Conservation (phyloP, 2,888 invertebrate species). For the Cancer borealis region DNA sequence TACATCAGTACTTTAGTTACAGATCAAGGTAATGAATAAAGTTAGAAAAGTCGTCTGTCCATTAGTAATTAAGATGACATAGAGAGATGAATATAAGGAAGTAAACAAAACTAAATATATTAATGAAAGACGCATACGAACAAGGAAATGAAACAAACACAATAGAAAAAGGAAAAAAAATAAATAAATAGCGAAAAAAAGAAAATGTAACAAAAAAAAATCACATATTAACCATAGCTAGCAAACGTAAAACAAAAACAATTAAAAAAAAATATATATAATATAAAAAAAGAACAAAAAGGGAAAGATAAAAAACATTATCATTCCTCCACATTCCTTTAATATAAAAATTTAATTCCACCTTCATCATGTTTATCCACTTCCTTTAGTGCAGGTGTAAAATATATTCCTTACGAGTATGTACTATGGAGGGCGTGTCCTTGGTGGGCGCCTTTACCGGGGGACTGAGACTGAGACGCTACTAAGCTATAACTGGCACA, state of each 20-base stretch:
- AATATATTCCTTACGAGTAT: neutral
- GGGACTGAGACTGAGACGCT: neutral
- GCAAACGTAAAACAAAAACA: too few species aligned
- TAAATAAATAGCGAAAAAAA: neutral
- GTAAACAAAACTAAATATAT: neutral
- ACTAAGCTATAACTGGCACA: slow-evolving; percentile 16
- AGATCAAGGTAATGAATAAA: neutral
- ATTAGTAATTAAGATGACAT: neutral
- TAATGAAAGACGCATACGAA: neutral
- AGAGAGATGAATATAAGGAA: too few species aligned
- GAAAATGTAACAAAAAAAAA: too few species aligned
- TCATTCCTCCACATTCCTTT: neutral
- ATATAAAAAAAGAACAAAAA: too few species aligned
- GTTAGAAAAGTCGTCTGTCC: too few species aligned
- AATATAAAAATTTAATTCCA: neutral
- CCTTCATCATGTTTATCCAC: neutral
- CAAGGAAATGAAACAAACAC: neutral
- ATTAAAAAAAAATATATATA: too few species aligned
- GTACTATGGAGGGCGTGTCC: neutral
- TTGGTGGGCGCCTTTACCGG: neutral
- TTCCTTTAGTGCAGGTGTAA: neutral
- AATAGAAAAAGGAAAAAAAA: neutral
- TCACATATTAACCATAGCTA: too few species aligned
- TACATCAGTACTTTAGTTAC: neutral
- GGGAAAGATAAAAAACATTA: neutral